Evolutionary conservation across 1,140 invertebrate species (phyloP), one percentile per base, ranked within the genome.

Genomic region (Rhyzopertha dominica): DNA sequence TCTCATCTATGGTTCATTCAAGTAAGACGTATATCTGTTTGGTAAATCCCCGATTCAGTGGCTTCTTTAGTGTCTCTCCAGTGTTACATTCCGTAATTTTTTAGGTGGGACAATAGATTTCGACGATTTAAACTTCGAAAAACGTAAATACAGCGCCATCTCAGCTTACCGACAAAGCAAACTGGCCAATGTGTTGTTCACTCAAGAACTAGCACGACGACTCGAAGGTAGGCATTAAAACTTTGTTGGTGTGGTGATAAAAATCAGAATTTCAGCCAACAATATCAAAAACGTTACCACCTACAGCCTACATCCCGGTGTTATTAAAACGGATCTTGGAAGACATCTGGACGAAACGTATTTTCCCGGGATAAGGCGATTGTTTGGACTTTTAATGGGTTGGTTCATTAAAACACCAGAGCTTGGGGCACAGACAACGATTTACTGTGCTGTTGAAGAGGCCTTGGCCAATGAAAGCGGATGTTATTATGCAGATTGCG

Each of bases 381-480:
- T 20, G 35, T 47, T 17, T 46, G n/a, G 54, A 22, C 60, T 35
- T 24, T 49, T 38, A 35, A n/a, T n/a, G n/a, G n/a, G n/a, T n/a
- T 56, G 31, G 39, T 74, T 79, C 34, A 67, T 77, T 16, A 87
- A 85, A 63, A 74, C 68, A 8, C 72, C 76, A 0, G 73, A 75
- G 49, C 74, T 83, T 53, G 87, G 87, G 0, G 85, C 85, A 5
- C 87, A 90, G 65, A 90, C 88, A 1, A 80, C 80, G 1, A 69
- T 94, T 28, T 78, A 87, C 58, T 87, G 88, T 60, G 77, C 85
- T 2, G 63, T 90, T 1, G 81, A 85, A 62, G 81, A 85, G 50
- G 69, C 76, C 39, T 72, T 78, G 46, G 78, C 71, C 3, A 67
- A 78, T 49, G 67, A 80, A 59, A 80, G 76, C 53, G 84, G 85